Evolutionary conservation across 2,888 invertebrate species (phyloP).

Genomic region (Aradus depressus): DNA sequence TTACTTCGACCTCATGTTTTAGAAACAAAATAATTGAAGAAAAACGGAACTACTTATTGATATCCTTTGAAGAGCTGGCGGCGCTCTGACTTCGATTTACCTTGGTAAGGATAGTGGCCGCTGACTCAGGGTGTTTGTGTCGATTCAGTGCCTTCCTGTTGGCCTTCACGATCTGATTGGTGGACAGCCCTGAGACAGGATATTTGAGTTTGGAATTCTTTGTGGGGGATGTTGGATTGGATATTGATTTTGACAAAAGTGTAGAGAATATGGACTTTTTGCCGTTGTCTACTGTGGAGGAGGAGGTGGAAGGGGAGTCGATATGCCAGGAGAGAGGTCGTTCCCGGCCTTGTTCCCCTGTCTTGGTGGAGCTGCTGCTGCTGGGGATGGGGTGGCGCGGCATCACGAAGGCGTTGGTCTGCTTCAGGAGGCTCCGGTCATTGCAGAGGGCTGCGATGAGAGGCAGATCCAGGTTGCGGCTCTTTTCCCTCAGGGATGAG

Average conservation of each 20-base stretch:
- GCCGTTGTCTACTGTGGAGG: constrained; percentile 14
- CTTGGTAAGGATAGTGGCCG: constrained; percentile 19
- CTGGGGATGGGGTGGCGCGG: constrained; percentile 34
- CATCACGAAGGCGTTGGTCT: constrained; percentile 75
- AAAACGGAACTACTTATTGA: not conserved
- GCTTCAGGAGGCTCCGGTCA: constrained; percentile 77
- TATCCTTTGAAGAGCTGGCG: constrained; percentile 24
- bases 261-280: constrained; percentile 28
- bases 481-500: constrained; percentile 73
- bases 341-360: constrained; percentile 24
- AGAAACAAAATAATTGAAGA: too few relatives aligned
- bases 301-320: constrained; percentile 30
- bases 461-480: constrained; percentile 79
- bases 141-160: constrained; percentile 39
- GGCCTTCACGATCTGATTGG: constrained; percentile 46
- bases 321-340: constrained; percentile 31
- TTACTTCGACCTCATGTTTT: not conserved
- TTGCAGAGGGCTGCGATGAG: constrained; percentile 88
- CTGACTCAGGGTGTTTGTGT: constrained; percentile 28
- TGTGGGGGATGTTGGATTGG: constrained; percentile 40
- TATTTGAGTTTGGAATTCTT: constrained; percentile 46
- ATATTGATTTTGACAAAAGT: constrained; percentile 27
- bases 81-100: constrained; percentile 33
- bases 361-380: constrained; percentile 26
- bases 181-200: constrained; percentile 53